Evolutionary conservation across 2,797 vertebrate genomes (phyloP), one percentile per base, ranked within the genome.

Genomic region (Pipistrellus pipistrellus): DNA sequence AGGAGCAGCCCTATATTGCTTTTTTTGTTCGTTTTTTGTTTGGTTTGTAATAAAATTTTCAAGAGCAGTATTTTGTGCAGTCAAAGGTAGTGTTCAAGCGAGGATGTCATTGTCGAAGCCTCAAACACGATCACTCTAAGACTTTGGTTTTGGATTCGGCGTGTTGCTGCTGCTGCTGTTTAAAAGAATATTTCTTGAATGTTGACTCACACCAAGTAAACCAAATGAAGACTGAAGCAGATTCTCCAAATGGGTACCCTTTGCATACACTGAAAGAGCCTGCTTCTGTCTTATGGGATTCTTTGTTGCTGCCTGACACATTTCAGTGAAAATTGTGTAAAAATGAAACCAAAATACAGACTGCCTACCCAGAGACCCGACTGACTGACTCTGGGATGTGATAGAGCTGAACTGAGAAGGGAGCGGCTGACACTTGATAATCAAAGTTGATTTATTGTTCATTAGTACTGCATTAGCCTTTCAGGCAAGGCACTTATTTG

Each of bases 371-470:
- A 97, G 98, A 97, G 97, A 94, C 97, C 97, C 98, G 98, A 98
- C 98, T 99, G 99, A 98, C 98, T 98, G 88, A 97, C 97, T 98
- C 98, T 98, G 96, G 97, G 87, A 98, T 98, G 98, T 98, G 98
- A 98, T 98, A 97, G 98, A 98, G 98, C 98, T 98, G 98, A 99
- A 98, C 98, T 99, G 99, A 98, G 98, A 98, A 99, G 98, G 98
- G 99, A 99, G 99, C 99, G 99, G 97, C 98, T 99, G 99, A 99
- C 99, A 99, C 99, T 99, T 99, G 99, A 99, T 99, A 99, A 99
- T 99, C 99, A 99, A 99, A 99, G 99, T 99, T 99, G 99, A 99
- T 99, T 99, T 99, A 99, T 99, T 99, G 99, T 99, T 99, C 99
- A 99, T 99, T 99, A 99, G 99, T 98, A 98, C 98, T 99, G 99